These are phyloP conservation scores for Drosophila neoperkinsi DNA, from an alignment of 2,888 invertebrate genomes.

Conservation along the genomic window DNA sequence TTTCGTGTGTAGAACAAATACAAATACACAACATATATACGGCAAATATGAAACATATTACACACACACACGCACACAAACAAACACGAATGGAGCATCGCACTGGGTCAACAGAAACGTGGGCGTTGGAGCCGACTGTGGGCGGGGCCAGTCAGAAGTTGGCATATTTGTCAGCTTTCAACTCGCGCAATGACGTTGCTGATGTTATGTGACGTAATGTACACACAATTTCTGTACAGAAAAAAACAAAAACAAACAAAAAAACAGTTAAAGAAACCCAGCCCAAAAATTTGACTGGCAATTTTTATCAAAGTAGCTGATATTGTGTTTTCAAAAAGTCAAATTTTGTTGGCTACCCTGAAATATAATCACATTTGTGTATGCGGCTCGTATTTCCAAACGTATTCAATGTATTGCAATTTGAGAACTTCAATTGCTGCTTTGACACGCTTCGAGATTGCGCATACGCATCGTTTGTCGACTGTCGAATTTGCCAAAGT, in stretches of 20 bases:
- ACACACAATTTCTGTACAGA: not conserved
- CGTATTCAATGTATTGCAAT: slow-evolving; percentile 20
- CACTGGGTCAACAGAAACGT: slow-evolving; percentile 3
- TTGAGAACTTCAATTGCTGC: slow-evolving; percentile 34
- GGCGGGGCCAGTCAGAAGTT: slow-evolving; percentile 33
- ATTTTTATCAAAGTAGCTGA: slow-evolving; percentile 46
- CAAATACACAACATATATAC: slow-evolving; percentile 58
- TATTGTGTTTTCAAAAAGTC: slow-evolving; percentile 13
- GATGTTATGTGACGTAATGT: slow-evolving; percentile 54
- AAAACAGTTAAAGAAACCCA: not conserved
- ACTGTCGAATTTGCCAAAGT: slow-evolving; percentile 25
- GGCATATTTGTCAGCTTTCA: slow-evolving; percentile 51
- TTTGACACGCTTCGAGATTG: slow-evolving; percentile 34
- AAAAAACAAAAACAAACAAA: not conserved
- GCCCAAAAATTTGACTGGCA: slow-evolving; percentile 2
- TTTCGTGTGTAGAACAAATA: slow-evolving; percentile 63
- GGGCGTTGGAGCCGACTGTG: slow-evolving; percentile 12
- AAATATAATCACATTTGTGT: slow-evolving; percentile 51
- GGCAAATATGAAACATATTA: slow-evolving; percentile 25
- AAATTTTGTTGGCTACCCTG: slow-evolving; percentile 22
- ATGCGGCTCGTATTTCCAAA: slow-evolving; percentile 4
- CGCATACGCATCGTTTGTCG: slow-evolving; percentile 38
- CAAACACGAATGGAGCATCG: slow-evolving; percentile 8
- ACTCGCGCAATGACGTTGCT: slow-evolving; percentile 46
- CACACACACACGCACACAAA: slow-evolving; percentile 26